Base-by-base conservation (phyloP, 2,113 vertebrate genomes). In the Semnornis frantzii region DNA sequence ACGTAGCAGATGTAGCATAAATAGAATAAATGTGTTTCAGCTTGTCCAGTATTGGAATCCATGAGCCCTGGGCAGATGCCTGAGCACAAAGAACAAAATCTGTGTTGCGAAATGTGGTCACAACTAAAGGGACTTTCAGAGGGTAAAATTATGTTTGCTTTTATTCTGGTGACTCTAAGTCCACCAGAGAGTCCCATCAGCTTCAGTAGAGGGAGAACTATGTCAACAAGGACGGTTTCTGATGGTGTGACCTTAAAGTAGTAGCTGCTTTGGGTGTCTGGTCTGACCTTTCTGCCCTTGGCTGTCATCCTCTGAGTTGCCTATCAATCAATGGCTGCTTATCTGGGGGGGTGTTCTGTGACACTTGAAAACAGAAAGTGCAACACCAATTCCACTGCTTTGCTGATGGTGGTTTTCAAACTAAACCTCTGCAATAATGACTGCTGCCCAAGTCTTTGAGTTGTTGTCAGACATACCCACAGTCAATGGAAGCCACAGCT, bases 1-100 rank as follows among this genome's bases (percentile, higher is more conserved):
- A 62, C 42, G n/a, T 55, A 79, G 82, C 57, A 82, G 66, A 87
- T 82, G 78, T 87, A 91, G 79, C 62, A 87, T 80, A 95, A 95
- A 95, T 94, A 85, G 75, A 92, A 86, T 60, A 78, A 87, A 95
- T 91, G 31, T 69, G 69, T 90, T 96, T 93, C 79, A 90, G 87
- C 82, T 94, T 92, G 57, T 68, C 71, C 37, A 77, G 85, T 63
- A 62, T 66, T 94, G 92, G 64, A 85, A 85, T 95, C 90, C 59
- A 46, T 52, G 60, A 66, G 72, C 63, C 73, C 78, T 66, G 59
- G 21, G 60, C 85, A 92, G 50, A 95, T 91, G 64, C 64, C 60
- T 73, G 8, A 1, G 64, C 72, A 77, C 44, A 33, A 79, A 77
- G 34, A 91, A 34, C 30, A 91, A 89, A 96, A 66, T 28, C 34